Base-by-base conservation (phyloP, 37 sponge, comb jelly and placozoan genomes). In the Halisarca cf. caerulea region DNA sequence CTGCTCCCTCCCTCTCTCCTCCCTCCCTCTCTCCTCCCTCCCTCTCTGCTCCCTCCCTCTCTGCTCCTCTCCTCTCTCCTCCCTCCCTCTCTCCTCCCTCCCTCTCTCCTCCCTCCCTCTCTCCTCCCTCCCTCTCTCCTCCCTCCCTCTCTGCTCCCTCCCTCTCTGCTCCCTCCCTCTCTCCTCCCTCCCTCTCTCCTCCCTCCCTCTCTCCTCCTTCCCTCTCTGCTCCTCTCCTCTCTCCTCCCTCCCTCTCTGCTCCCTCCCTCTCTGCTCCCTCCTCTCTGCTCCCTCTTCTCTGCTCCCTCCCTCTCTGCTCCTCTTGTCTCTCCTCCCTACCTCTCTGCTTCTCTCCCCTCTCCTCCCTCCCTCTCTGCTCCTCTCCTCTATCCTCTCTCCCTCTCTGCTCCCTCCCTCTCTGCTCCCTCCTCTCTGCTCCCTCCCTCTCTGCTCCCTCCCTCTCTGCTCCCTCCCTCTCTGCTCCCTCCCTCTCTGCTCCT, bases 391-490 rank as follows among this genome's bases (percentile, higher is more conserved):
- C 17, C 57, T 55, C 57, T 17, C 57, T 55, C 57, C 57, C 57
- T 55, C 17, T 55, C 57, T 55, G 17, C 57, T 55, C n/a, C n/a
- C n/a, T n/a, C n/a, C n/a, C n/a, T n/a, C n/a, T n/a, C n/a, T n/a
- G n/a, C n/a, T n/a, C n/a, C n/a, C n/a, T n/a, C n/a, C n/a, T n/a
- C n/a, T n/a, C n/a, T n/a, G n/a, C 28, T 66, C 70, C n/a, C 70
- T n/a, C 70, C n/a, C 73, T 32, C 73, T 71, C 73, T 32, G 37
- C 35, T 2, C 35, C 53, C 80, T 84, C 5, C 73, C 25, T 21
- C 73, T 57, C 30, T 84, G 84, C 27, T 68, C 86, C 43, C 55
- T 72, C 5, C 57, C 80, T 11, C 42, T 59, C 33, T 78, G 72
- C 47, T 44, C 54, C 43, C 44, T 60, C 23, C 44, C 74, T 42